Evolutionary conservation across 2,888 invertebrate species (phyloP).

Genomic region (Hemithea aestivaria): DNA sequence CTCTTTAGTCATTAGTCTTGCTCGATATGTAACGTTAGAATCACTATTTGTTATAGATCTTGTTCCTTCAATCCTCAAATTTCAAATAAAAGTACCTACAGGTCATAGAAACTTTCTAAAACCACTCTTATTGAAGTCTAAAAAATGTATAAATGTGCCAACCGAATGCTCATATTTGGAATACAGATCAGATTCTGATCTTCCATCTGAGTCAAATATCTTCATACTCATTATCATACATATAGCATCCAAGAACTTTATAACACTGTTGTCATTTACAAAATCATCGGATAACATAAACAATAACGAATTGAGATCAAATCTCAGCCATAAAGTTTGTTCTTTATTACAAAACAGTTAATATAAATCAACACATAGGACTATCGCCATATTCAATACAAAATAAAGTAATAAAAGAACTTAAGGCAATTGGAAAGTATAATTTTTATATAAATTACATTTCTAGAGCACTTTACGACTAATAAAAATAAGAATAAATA

Average conservation of each 20-base stretch:
- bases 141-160: no score
- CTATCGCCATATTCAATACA: constrained; percentile 25
- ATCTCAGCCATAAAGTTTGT: constrained; percentile 21
- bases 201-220: background rate
- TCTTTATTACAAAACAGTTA: constrained; percentile 19
- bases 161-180: no score
- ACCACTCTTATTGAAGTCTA: no score
- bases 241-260: constrained; percentile 8
- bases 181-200: no score
- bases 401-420: constrained; percentile 37
- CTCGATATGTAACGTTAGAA: no score
- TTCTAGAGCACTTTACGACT: constrained; percentile 31
- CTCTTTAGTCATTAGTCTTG: no score
- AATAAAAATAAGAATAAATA: constrained; percentile 39
- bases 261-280: constrained; percentile 13
- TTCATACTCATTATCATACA: constrained; percentile 1
- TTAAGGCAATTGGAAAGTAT: constrained; percentile 27
- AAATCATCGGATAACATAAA: constrained; percentile 14
- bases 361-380: constrained; percentile 27
- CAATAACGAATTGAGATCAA: constrained; percentile 18
- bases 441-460: constrained; percentile 32
- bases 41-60: no score
- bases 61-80: no score
- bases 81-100: no score
- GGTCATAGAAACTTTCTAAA: no score